Percentiles rank a stretch among this genome's conserved stretches.
Evolutionary conservation across 2,888 invertebrate species (phyloP).

Genomic region (Diaperis boleti): DNA sequence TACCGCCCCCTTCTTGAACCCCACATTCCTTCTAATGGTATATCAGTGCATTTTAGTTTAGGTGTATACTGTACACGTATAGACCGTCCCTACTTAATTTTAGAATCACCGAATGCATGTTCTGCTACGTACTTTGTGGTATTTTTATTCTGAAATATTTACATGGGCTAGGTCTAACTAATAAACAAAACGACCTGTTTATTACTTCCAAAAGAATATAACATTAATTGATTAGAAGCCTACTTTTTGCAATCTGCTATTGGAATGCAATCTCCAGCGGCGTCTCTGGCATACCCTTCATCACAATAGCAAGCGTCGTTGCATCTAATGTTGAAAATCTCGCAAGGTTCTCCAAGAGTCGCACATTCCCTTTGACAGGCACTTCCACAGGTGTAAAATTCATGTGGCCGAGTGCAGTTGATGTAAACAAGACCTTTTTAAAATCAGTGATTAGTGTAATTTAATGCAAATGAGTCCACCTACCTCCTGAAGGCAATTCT

Average conservation of each 20-base stretch:
- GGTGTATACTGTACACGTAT: no score
- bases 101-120: no score
- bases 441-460: not conserved
- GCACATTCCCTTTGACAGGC: conserved; percentile 54
- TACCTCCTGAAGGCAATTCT: conserved; percentile 1
- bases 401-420: conserved; percentile 49
- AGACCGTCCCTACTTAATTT: no score
- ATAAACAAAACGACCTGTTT: no score
- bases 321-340: conserved; percentile 51
- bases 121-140: no score
- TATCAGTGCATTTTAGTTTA: no score
- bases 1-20: no score
- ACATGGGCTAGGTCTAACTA: no score
- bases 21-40: no score
- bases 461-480: not conserved
- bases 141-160: no score
- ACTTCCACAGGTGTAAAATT: conserved; percentile 53
- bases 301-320: conserved; percentile 53
- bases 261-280: conserved; percentile 50
- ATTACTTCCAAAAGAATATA: no score
- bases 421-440: not conserved
- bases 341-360: conserved; percentile 49
- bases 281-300: conserved; percentile 52
- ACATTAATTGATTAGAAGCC: no score
- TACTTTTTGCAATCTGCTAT: conserved; percentile 39